Percentiles rank a stretch among this genome's conserved stretches.
Conservation (phyloP, 2,888 invertebrate species). For the Autographa pulchrina region DNA sequence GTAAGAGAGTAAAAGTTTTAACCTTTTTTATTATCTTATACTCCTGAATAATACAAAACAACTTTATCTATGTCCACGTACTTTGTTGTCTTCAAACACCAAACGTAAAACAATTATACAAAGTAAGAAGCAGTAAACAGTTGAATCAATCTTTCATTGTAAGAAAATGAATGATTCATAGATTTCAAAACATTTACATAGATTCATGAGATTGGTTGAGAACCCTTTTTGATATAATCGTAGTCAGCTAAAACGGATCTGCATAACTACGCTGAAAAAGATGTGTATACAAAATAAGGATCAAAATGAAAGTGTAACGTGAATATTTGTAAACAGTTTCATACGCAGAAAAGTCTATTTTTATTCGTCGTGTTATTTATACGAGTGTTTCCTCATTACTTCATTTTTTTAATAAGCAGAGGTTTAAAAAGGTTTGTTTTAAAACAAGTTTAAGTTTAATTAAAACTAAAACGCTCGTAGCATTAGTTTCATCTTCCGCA, state of each 20-base stretch:
- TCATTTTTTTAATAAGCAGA: constrained; percentile 15
- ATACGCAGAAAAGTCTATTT: too few species aligned
- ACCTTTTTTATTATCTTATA: too few species aligned
- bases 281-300: too few species aligned
- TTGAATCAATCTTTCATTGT: constrained; percentile 1
- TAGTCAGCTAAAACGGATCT: constrained; percentile 31
- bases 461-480: constrained; percentile 25
- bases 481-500: constrained; percentile 9
- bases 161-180: constrained; percentile 17
- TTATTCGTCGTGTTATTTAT: neutral
- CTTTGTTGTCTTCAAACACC: neutral
- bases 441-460: constrained; percentile 17
- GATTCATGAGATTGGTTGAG: constrained; percentile 13
- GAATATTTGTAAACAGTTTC: too few species aligned
- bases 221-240: constrained; percentile 52
- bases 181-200: constrained; percentile 35
- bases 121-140: neutral
- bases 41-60: too few species aligned
- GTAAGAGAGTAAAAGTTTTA: too few species aligned
- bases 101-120: neutral
- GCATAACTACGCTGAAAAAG: neutral
- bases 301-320: too few species aligned
- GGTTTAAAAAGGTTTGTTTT: constrained; percentile 13
- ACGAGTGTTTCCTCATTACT: neutral
- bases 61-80: too few species aligned